Base-by-base conservation (phyloP, 2,888 invertebrate genomes). In the Parnassius smintheus region DNA sequence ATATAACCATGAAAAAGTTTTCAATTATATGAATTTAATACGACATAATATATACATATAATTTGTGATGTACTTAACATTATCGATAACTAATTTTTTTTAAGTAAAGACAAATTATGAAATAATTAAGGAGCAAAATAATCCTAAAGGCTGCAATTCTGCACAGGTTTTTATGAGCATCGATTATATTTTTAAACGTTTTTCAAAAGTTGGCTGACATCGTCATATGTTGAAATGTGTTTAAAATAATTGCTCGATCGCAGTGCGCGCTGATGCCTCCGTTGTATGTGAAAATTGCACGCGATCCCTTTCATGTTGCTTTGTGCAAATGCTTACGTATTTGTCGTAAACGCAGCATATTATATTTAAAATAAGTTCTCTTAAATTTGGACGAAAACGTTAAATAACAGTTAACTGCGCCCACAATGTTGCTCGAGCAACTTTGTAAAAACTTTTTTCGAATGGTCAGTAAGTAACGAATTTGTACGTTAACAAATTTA, bases 151-250 rank as follows among this genome's bases (percentile, higher is more conserved):
- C 62, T 25, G 54, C 52, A 41, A 66, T 56, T 61, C 67, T 71
- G 72, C 70, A 71, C 68, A 68, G 67, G 69, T 73, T 75, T 35
- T 51, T 74, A 76, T 71, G 75, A 73, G 75, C 73, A 73, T 71
- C 67, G 73, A 73, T 78, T 79, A 80, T 80, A 77, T 77, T 74
- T 79, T 77, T 82, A 35, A 35, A 79, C 83, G 83, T 82, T 71
- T 86, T 85, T 84, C 74, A 68, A 73, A 73, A 77, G 76, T 75
- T 75, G 79, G 75, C 90, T 85, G 88, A 86, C 86, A 89, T 85
- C 85, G 81, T 88, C 88, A 87, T 88, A 91, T 90, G 91, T 91
- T 89, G 90, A 91, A 91, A 90, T 86, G 91, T 88, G 81, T 91
- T 91, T 91, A 91, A 90, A 91, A 90, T 91, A 91, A 91, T 91